Base-by-base conservation (phyloP, 2,113 vertebrate species). In the Progne subis region DNA sequence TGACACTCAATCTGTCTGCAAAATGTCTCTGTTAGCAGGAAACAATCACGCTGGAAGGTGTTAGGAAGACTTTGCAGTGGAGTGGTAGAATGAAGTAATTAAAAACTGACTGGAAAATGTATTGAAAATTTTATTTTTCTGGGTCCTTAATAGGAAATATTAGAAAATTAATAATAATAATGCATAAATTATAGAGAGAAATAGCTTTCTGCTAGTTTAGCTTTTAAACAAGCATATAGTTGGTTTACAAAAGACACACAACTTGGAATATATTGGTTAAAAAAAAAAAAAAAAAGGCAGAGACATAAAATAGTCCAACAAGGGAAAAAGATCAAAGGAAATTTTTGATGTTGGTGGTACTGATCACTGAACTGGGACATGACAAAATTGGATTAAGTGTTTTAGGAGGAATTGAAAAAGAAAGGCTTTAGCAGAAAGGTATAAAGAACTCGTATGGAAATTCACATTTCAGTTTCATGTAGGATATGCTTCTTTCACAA, bases 1-100 rank as follows among this genome's bases (percentile, higher is more conserved):
- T 96, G 93, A 91, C 93, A 91, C 93, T 95, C 93, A 94, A 95
- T 93, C 95, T 96, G 93, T 95, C 93, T 92, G 47, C 92, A 94
- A 92, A 93, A 95, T 86, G 86, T 94, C 92, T 96, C 87, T 83
- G 71, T 93, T 96, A 93, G 72, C 90, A 83, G 68, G 82, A 94
- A 95, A 94, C 96, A 94, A 88, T 93, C 93, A 78, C 12, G 1
- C 85, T 90, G 60, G 59, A 88, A 96, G 88, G 95, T 97, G 95
- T 96, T 96, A 93, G 72, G 56, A 88, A 92, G 94, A 65, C 18
- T 95, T 91, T 78, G 52, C 79, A 70, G 47, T 70, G 47, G 55
- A 80, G 63, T 92, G 47, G 92, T 89, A 90, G 68, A 86, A 69
- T 53, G 56, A 88, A 86, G n/a, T 17, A 75, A 92, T 90, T 96